Evolutionary conservation across 2,888 invertebrate genomes (phyloP).

Genomic region (Emesis furor): DNA sequence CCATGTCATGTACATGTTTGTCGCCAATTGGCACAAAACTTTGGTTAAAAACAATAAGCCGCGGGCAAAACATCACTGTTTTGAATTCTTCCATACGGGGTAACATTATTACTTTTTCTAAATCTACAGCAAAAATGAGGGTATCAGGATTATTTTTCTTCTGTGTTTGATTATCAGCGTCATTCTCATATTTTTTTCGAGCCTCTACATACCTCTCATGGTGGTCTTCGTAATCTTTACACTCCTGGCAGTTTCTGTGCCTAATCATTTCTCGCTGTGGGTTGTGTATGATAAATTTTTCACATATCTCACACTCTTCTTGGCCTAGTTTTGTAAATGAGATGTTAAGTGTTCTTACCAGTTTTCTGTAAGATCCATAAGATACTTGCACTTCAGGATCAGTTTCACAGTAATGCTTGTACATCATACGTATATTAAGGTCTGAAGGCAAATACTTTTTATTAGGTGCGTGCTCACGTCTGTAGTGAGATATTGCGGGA

Average conservation of each 20-base stretch:
- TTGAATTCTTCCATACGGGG: conserved; percentile 42
- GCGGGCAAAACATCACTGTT: conserved; percentile 37
- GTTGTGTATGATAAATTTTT: conserved; percentile 53
- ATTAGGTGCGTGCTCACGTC: conserved; percentile 1
- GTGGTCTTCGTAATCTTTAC: conserved; percentile 51
- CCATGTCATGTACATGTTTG: not conserved
- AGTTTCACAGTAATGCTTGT: too few relatives aligned
- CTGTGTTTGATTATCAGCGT: conserved; percentile 38
- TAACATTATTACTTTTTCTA: conserved; percentile 74
- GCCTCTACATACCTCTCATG: conserved; percentile 47
- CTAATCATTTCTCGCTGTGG: conserved; percentile 38
- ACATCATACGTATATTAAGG: too few relatives aligned
- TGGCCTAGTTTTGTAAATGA: conserved; percentile 26
- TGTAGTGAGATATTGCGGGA: too few relatives aligned
- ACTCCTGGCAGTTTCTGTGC: conserved; percentile 46
- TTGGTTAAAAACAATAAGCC: conserved; percentile 30
- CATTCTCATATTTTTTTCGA: conserved; percentile 49
- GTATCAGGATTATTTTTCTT: conserved; percentile 36
- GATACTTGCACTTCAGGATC: too few relatives aligned
- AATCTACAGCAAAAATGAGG: conserved; percentile 49
- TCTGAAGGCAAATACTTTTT: not conserved
- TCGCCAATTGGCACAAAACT: conserved; percentile 29
- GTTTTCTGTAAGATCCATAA: too few relatives aligned
- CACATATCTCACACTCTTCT: conserved; percentile 45
- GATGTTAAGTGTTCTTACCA: too few relatives aligned